Base-by-base conservation (phyloP, 2,797 vertebrate genomes). In the Sarcophilus harrisii region DNA sequence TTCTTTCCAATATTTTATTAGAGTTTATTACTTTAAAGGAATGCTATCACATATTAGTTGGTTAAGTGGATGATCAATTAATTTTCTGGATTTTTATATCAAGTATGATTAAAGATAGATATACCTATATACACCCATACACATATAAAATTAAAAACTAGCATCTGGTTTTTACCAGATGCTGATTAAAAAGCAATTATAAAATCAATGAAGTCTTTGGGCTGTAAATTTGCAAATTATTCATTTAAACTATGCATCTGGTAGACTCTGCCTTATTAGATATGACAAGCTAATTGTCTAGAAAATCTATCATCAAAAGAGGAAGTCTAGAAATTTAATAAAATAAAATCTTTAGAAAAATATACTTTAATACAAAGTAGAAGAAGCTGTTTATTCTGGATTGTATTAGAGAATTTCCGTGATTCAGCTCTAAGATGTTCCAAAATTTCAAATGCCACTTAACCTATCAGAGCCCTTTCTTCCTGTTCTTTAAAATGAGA, bases 151-250 rank as follows among this genome's bases (percentile, higher is more conserved):
- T 96, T 95, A 54, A 58, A 49, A 96, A 97, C 91, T 93, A 97
- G 96, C 97, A 98, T 96, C 98, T 98, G 96, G 94, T 98, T 98
- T 91, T 96, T 96, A 96, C 95, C 96, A 98, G 97, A 97, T 98
- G 98, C 97, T 96, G 96, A 97, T 98, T 98, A 97, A 55, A 87
- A 97, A 97, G 92, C 93, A 59, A 73, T 96, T 96, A 97, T 97
- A 97, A 98, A 98, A 98, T 97, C 97, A 98, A 98, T 95, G 95
- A 98, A 96, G 96, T 96, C 98, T 98, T 97, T 96, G 97, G 98
- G 97, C 97, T 97, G 87, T 91, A 91, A 97, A 97, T 94, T 97
- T 97, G 97, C 96, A 98, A 87, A 38, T 87, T 87, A 97, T 98
- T 98, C 32, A 95, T 97, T 98, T 97, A 94, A 96, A 96, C 94